A percentile compares a stretch with the other conserved stretches of the same genome.
phyloP scores from a whole-genome alignment of 1,140 invertebrate genomes.

The Diorhabda sublineata region DNA sequence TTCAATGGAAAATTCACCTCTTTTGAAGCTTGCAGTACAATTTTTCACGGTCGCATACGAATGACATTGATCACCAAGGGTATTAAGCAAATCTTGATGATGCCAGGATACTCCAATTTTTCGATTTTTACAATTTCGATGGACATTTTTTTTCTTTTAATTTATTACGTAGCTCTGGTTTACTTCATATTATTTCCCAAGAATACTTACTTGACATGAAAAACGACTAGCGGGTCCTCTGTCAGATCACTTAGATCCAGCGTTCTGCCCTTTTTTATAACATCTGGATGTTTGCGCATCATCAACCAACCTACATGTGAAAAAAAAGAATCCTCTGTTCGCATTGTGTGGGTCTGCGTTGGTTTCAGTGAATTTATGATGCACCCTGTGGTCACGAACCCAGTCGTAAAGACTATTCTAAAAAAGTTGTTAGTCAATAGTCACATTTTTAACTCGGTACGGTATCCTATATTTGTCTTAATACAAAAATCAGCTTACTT shows the following conservation, averaged over 20 bases:
- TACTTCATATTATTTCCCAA: neutral
- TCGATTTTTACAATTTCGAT: too few species aligned
- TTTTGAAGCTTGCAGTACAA: too few species aligned
- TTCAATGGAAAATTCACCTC: too few species aligned
- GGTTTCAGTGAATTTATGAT: constrained; percentile 76
- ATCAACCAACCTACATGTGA: constrained; percentile 71
- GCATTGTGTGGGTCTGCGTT: constrained; percentile 70
- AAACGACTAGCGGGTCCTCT: constrained; percentile 59
- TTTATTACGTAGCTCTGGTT: too few species aligned
- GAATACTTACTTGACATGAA: constrained; percentile 55
- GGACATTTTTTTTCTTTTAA: too few species aligned
- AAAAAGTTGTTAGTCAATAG: constrained; percentile 48
- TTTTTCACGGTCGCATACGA: too few species aligned
- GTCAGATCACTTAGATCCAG: constrained; percentile 63
- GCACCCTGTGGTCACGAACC: constrained; percentile 83
- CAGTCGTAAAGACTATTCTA: constrained; percentile 70
- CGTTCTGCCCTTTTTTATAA: constrained; percentile 57
- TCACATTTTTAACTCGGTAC: too few species aligned
- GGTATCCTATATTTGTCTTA: too few species aligned
- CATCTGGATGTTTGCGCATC: constrained; percentile 62
- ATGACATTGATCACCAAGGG: too few species aligned
- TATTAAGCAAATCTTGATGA: too few species aligned
- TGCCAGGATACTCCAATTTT: too few species aligned
- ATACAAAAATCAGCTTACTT: constrained; percentile 44
- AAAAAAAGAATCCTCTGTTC: constrained; percentile 67